Percentiles rank a stretch among this genome's conserved stretches.
Conservation (phyloP, 2,888 invertebrate genomes). For the Drosophila trichaetosa region DNA sequence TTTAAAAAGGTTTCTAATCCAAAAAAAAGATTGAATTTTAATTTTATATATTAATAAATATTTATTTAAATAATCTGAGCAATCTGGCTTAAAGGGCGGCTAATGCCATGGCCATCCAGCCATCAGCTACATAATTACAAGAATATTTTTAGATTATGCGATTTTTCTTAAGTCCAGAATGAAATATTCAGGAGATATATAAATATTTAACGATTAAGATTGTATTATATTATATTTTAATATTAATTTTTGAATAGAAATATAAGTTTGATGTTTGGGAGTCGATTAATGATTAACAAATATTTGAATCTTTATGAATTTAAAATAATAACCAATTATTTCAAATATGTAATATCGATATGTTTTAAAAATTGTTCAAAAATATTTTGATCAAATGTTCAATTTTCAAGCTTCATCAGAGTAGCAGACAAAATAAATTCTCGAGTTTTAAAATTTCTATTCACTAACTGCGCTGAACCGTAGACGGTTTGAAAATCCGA, state of each 20-base stretch:
- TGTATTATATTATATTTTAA: background rate
- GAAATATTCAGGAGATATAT: background rate
- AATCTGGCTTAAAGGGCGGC: background rate
- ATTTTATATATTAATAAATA: background rate
- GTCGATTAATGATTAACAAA: background rate
- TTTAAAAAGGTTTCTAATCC: background rate
- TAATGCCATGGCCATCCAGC: background rate
- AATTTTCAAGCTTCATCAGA: background rate
- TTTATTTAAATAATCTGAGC: background rate
- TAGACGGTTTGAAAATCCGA: background rate
- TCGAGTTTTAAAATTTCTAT: background rate
- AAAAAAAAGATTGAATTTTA: background rate
- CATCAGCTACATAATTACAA: background rate
- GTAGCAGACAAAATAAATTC: conserved; percentile 1
- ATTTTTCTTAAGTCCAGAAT: background rate
- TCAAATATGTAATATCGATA: background rate
- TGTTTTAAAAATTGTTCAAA: background rate
- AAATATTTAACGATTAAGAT: background rate
- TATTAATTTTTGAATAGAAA: background rate
- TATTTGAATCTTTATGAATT: too few species aligned
- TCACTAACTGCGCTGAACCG: background rate
- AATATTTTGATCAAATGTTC: background rate
- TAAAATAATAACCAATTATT: background rate
- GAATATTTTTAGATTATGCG: background rate
- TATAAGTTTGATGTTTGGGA: background rate